phyloP scores from a whole-genome alignment of 2,888 invertebrate genomes.

The Phortica okadai region DNA sequence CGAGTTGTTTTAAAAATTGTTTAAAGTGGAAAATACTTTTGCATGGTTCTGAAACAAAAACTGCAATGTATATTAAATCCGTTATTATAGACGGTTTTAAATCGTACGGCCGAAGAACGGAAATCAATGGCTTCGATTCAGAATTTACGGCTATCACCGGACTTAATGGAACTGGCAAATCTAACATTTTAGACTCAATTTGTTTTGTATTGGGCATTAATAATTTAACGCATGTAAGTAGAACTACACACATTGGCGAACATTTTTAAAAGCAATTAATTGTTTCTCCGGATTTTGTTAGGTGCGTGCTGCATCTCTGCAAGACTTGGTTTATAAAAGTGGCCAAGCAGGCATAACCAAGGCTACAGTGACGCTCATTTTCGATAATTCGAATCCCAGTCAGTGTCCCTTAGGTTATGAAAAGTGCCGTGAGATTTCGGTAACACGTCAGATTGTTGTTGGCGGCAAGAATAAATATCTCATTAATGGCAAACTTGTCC shows the following conservation, averaged over 20 bases:
- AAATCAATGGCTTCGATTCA: slow-evolving; percentile 93
- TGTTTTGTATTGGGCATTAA: slow-evolving; percentile 98
- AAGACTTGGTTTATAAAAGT: slow-evolving; percentile 98
- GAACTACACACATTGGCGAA: too few relatives aligned
- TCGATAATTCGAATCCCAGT: slow-evolving; percentile 90
- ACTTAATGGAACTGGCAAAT: slow-evolving; percentile 97
- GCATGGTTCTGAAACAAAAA: not conserved
- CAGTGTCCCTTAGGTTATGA: slow-evolving; percentile 95
- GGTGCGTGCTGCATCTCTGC: slow-evolving; percentile 93
- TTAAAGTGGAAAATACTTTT: too few relatives aligned
- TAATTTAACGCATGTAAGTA: slow-evolving; percentile 90
- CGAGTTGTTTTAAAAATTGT: not conserved
- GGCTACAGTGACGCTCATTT: slow-evolving; percentile 95
- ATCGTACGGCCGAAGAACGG: slow-evolving; percentile 95
- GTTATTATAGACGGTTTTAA: slow-evolving; percentile 98
- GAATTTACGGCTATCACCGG: slow-evolving; percentile 99
- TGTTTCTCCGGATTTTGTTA: slow-evolving; percentile 69
- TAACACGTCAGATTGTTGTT: slow-evolving; percentile 90
- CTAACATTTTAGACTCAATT: slow-evolving; percentile 97
- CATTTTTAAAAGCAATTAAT: too few relatives aligned
- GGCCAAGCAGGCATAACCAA: slow-evolving; percentile 97
- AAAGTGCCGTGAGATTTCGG: slow-evolving; percentile 91
- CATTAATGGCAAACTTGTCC: slow-evolving; percentile 94
- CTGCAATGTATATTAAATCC: slow-evolving; percentile 91
- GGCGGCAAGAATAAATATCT: slow-evolving; percentile 95